phyloP scores from a whole-genome alignment of 2,113 vertebrate species.

The Saccopteryx leptura region DNA sequence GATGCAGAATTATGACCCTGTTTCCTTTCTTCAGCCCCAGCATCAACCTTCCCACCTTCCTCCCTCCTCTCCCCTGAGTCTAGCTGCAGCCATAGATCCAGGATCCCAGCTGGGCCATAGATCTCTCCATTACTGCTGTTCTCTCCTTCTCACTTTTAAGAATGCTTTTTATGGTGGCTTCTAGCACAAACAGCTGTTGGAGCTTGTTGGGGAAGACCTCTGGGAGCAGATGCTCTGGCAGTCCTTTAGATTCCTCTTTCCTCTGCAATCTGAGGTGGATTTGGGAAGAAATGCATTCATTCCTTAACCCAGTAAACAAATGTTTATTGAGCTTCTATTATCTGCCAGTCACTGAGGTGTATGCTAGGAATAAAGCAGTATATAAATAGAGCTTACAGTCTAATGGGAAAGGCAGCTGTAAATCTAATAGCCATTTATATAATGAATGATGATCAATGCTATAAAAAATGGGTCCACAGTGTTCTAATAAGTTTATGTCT shows the following conservation, averaged over 20 bases:
- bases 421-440: not conserved
- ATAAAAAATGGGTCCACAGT: not conserved
- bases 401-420: not conserved
- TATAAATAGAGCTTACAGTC: conserved; percentile 9
- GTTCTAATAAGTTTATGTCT: not conserved
- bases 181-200: conserved; percentile 87
- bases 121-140: conserved; percentile 80
- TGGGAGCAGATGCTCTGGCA: conserved; percentile 84
- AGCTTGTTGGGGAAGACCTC: conserved; percentile 78
- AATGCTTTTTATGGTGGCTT: conserved; percentile 86
- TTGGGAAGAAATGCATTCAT: conserved; percentile 24
- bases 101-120: conserved; percentile 78
- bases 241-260: conserved; percentile 70
- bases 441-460: not conserved
- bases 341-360: not conserved
- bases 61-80: not conserved
- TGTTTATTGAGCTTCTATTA: not conserved
- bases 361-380: not conserved
- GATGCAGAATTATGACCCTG: not conserved
- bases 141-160: conserved; percentile 83
- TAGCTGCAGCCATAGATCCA: conserved; percentile 14
- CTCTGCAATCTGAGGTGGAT: conserved; percentile 20
- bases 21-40: not conserved
- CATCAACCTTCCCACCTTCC: not conserved
- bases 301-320: conserved; percentile 58